These are phyloP conservation scores for Anolis carolinensis DNA, from an alignment of 2,113 vertebrate genomes.

Conservation along the genomic window DNA sequence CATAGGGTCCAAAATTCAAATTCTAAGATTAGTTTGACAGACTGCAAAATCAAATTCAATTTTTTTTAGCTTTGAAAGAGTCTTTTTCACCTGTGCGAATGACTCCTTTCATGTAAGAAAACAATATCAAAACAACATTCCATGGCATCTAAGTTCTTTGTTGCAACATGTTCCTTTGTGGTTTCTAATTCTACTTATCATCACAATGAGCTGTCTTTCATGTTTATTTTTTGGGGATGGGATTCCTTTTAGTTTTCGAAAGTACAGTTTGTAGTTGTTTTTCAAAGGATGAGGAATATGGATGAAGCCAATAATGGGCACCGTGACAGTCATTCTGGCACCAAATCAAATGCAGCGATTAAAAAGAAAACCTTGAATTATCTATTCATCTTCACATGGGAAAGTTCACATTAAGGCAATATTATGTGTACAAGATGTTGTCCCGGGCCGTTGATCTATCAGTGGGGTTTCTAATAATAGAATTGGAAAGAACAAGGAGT, in stretches of 20 bases:
- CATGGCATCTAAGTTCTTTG: conserved; percentile 16
- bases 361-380: conserved; percentile 17
- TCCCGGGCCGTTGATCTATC: background rate
- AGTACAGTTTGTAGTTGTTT: background rate
- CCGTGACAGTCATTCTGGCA: background rate
- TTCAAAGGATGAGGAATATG: background rate
- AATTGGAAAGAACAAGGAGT: background rate
- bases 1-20: background rate
- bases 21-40: background rate
- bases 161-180: conserved; percentile 11
- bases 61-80: background rate
- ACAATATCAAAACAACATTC: conserved; percentile 35
- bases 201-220: background rate
- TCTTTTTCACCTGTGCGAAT: background rate
- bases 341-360: conserved; percentile 3
- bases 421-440: background rate
- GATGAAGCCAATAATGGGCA: conserved; percentile 1
- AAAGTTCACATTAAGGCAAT: conserved; percentile 24
- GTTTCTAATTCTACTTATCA: background rate
- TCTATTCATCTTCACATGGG: conserved; percentile 28
- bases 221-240: background rate
- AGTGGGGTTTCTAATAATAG: background rate
- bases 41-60: background rate
- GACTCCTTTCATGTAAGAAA: conserved; percentile 7
- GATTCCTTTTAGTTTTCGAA: background rate